A percentile compares a stretch with the other conserved stretches of the same genome.
phyloP scores from a whole-genome alignment of 2,888 invertebrate species.

The Drosophila borealis region DNA sequence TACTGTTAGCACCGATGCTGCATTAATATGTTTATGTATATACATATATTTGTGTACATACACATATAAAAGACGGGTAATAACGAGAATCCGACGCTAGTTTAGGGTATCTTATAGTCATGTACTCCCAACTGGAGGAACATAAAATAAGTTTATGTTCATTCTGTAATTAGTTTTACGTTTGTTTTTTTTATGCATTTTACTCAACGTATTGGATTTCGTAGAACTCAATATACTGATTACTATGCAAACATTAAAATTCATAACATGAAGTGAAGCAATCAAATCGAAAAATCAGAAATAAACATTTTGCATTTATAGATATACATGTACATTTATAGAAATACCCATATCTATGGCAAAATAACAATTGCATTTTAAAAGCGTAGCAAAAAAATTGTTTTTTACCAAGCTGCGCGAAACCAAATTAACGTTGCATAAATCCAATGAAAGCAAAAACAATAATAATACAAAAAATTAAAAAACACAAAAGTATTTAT shows the following conservation, averaged over 20 bases:
- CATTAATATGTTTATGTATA: no score
- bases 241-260: constrained; percentile 13
- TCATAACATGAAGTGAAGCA: constrained; percentile 12
- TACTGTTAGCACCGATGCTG: no score
- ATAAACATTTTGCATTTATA: not conserved
- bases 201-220: no score
- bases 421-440: constrained; percentile 39
- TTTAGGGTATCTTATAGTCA: no score
- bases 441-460: constrained; percentile 12
- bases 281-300: constrained; percentile 7
- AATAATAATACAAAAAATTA: constrained; percentile 12
- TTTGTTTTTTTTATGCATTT: not conserved
- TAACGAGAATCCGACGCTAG: no score
- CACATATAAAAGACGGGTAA: no score
- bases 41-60: no score
- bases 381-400: constrained; percentile 23
- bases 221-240: no score
- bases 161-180: not conserved
- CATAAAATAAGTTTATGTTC: not conserved
- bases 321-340: not conserved
- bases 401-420: constrained; percentile 14
- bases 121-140: no score
- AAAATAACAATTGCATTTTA: constrained; percentile 25
- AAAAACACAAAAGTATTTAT: not conserved
- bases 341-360: no score